Conservation (phyloP, 2,888 invertebrate species). For the Tanytarsus gracilentus region DNA sequence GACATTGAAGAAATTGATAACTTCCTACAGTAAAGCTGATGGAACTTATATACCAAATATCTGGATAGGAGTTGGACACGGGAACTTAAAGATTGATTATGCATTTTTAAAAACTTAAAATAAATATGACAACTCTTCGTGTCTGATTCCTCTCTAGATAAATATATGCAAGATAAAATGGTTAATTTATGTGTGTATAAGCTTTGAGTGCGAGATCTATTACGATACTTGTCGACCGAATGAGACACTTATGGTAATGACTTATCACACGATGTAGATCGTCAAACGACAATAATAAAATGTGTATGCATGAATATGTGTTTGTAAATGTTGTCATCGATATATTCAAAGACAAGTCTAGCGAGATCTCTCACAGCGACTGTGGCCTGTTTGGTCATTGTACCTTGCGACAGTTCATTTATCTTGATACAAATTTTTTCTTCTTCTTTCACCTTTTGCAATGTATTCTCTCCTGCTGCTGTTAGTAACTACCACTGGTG, state of each 20-base stretch:
- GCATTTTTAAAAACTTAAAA: too few species aligned
- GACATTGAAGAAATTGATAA: neutral
- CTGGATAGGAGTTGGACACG: too few species aligned
- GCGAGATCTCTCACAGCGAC: neutral
- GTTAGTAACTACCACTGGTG: too few species aligned
- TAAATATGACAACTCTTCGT: too few species aligned
- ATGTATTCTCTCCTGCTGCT: neutral
- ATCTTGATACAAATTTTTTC: slow-evolving; percentile 3
- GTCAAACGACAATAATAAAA: neutral
- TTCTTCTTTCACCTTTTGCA: neutral
- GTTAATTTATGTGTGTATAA: neutral
- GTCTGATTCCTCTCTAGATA: too few species aligned
- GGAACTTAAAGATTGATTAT: too few species aligned
- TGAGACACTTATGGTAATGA: slow-evolving; percentile 18
- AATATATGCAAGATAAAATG: too few species aligned
- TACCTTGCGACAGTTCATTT: slow-evolving; percentile 3
- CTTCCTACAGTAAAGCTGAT: too few species aligned
- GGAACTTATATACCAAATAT: too few species aligned
- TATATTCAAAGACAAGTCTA: neutral
- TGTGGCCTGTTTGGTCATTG: slow-evolving; percentile 4
- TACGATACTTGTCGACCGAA: neutral
- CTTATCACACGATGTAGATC: slow-evolving; percentile 4
- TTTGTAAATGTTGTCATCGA: neutral
- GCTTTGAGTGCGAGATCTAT: slow-evolving; percentile 1
- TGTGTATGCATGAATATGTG: too few species aligned